phyloP scores from a whole-genome alignment of 2,888 invertebrate genomes.

The Hoplodrina blanda region DNA sequence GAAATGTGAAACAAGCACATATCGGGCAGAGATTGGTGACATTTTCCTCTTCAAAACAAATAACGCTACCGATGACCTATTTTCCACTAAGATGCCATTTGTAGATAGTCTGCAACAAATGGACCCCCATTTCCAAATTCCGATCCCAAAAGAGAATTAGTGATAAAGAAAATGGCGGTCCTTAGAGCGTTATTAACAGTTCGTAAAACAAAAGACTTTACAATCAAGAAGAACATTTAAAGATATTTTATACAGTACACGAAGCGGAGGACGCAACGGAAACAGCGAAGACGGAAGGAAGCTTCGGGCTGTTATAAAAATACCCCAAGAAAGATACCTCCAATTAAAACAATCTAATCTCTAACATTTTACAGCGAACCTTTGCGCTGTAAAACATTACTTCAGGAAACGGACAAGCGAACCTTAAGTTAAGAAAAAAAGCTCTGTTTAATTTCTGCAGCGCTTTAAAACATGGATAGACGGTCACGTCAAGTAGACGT shows the following conservation, averaged over 20 bases:
- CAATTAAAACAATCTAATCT: conserved; percentile 54
- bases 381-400: conserved; percentile 37
- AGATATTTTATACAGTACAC: conserved; percentile 32
- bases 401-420: conserved; percentile 22
- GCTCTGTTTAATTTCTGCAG: conserved; percentile 28
- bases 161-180: not conserved
- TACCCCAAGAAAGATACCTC: conserved; percentile 21
- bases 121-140: too few species aligned
- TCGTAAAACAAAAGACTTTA: conserved; percentile 3
- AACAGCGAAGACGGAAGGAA: conserved; percentile 25
- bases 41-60: not conserved
- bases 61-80: not conserved
- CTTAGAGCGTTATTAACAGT: not conserved
- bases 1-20: not conserved
- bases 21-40: not conserved
- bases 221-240: conserved; percentile 6
- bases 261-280: conserved; percentile 23
- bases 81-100: not conserved
- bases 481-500: conserved; percentile 41
- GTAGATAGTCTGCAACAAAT: not conserved
- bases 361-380: conserved; percentile 35
- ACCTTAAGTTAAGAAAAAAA: conserved; percentile 22
- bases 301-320: conserved; percentile 21
- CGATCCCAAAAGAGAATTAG: not conserved
- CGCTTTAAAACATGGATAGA: conserved; percentile 18